Conservation (phyloP, 1,140 invertebrate genomes). For the Araneus ventricosus region DNA sequence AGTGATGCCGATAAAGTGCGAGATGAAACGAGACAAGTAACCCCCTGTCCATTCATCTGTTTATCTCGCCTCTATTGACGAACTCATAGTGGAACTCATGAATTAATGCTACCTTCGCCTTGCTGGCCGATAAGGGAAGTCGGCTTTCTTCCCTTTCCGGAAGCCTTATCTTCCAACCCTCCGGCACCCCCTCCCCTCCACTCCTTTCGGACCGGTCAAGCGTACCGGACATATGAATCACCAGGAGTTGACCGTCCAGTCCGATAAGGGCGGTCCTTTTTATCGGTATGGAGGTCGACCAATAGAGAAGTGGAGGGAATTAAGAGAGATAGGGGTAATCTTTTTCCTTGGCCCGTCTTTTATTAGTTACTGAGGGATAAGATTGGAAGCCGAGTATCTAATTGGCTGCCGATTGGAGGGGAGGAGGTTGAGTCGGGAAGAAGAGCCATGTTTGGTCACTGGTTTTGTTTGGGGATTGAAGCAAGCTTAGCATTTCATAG, state of each 20-base stretch:
- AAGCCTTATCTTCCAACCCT: conserved; percentile 46
- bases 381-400: conserved; percentile 75
- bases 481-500: too few species aligned
- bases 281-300: conserved; percentile 60
- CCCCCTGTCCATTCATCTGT: conserved; percentile 54
- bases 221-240: conserved; percentile 75
- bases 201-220: conserved; percentile 58
- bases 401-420: conserved; percentile 71
- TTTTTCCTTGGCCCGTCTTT: conserved; percentile 67
- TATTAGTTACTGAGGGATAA: conserved; percentile 75
- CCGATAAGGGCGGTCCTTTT: conserved; percentile 48
- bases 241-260: conserved; percentile 68
- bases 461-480: too few species aligned
- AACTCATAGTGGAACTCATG: conserved; percentile 62
- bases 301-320: conserved; percentile 62
- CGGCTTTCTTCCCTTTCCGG: conserved; percentile 66
- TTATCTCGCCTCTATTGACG: conserved; percentile 60
- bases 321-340: conserved; percentile 55
- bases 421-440: not conserved
- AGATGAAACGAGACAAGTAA: conserved; percentile 56
- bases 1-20: not conserved
- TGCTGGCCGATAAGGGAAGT: conserved; percentile 32
- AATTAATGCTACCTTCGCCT: conserved; percentile 71
- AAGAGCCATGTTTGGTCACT: conserved; percentile 54
- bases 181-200: not conserved